Percentiles rank a stretch among this genome's conserved stretches.
Conservation (phyloP, 92 coral and sea anemone species). For the Siderastrea radians region DNA sequence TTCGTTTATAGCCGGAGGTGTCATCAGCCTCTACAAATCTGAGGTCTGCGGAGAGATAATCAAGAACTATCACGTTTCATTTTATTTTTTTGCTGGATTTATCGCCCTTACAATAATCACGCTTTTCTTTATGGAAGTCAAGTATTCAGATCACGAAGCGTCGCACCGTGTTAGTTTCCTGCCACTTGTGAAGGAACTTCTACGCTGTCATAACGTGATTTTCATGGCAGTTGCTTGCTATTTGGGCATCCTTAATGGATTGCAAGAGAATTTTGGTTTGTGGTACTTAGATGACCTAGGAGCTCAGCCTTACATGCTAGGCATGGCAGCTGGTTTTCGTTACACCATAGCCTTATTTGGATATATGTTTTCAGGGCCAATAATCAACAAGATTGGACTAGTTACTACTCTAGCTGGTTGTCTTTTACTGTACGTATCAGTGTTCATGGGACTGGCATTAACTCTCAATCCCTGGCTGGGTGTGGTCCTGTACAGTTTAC, state of each 20-base stretch:
- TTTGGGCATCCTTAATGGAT: constrained; percentile 51
- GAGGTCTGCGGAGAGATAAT: constrained; percentile 37
- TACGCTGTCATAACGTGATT: constrained; percentile 1
- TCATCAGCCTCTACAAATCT: constrained; percentile 31
- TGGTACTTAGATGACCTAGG: constrained; percentile 79
- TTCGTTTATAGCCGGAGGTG: constrained; percentile 60
- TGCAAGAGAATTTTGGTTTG: constrained; percentile 56
- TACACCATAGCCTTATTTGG: constrained; percentile 16
- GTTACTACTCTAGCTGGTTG: constrained; percentile 18
- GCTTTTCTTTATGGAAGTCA: constrained; percentile 5
- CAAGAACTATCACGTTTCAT: constrained; percentile 43
- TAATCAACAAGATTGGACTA: constrained; percentile 35
- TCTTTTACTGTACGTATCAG: constrained; percentile 10
- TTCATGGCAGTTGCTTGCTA: background rate
- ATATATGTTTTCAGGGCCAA: constrained; percentile 27
- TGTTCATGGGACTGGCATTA: constrained; percentile 39
- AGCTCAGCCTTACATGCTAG: constrained; percentile 55
- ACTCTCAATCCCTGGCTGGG: constrained; percentile 51
- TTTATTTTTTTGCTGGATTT: constrained; percentile 61
- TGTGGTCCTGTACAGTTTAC: constrained; percentile 27
- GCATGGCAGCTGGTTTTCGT: constrained; percentile 60
- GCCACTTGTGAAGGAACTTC: background rate
- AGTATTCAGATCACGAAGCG: constrained; percentile 17
- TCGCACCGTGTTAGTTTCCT: background rate
- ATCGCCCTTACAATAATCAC: constrained; percentile 25